phyloP scores from a whole-genome alignment of 2,113 vertebrate genomes.

The Podocnemis expansa region DNA sequence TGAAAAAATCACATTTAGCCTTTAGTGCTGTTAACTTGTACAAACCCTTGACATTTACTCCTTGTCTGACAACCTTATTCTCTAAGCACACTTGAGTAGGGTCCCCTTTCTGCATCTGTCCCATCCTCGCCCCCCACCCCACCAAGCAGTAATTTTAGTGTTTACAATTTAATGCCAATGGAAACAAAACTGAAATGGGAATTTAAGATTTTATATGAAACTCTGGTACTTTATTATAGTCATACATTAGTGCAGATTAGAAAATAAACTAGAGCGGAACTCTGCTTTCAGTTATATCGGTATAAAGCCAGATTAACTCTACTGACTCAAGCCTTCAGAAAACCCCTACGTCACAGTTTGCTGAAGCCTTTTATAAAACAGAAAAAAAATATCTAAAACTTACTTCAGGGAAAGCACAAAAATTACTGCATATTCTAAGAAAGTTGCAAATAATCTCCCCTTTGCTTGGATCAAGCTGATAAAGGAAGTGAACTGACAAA shows the following conservation, averaged over 20 bases:
- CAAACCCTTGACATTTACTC: background rate
- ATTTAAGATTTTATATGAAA: background rate
- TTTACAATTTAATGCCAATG: conserved; percentile 7
- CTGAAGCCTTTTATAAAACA: background rate
- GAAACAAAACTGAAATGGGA: background rate
- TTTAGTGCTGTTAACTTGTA: background rate
- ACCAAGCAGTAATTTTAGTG: background rate
- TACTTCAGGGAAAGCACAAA: background rate
- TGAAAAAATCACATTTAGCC: background rate
- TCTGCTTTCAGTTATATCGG: background rate
- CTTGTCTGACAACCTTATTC: background rate
- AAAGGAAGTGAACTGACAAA: background rate
- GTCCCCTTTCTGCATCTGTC: background rate
- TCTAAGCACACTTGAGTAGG: background rate
- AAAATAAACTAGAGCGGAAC: background rate
- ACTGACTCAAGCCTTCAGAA: background rate
- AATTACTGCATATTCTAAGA: background rate
- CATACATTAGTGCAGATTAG: background rate
- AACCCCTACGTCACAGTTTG: background rate
- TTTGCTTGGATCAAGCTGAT: background rate
- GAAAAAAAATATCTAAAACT: background rate
- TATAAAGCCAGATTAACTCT: background rate
- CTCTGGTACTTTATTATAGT: background rate
- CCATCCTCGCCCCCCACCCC: background rate
- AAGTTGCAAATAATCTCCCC: background rate